These are phyloP conservation scores for Chauna torquata DNA, from an alignment of 2,113 vertebrate species.

Conservation along the genomic window DNA sequence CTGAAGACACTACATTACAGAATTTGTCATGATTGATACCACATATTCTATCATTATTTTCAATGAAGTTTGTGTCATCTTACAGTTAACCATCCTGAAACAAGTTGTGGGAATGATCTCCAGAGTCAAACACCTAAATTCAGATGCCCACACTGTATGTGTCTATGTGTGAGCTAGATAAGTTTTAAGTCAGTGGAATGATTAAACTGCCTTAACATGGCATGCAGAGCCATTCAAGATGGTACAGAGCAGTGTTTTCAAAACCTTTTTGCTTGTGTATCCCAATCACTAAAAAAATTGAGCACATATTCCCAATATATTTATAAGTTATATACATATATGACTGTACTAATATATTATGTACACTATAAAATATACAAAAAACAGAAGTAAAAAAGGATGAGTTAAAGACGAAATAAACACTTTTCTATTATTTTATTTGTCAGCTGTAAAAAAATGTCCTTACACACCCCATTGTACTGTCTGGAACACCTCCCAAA, in stretches of 20 bases:
- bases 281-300: no score
- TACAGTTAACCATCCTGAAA: not conserved
- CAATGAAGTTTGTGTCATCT: not conserved
- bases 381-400: not conserved
- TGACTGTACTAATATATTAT: not conserved
- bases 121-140: not conserved
- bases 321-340: not conserved
- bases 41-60: not conserved
- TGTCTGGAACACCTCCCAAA: rapidly evolving
- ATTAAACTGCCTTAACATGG: not conserved
- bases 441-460: not conserved
- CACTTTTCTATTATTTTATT: not conserved
- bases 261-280: not conserved
- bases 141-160: not conserved
- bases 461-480: not conserved
- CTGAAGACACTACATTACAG: not conserved
- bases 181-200: not conserved
- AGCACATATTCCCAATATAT: rapidly evolving
- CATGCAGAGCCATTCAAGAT: not conserved
- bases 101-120: not conserved
- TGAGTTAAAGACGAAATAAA: not conserved
- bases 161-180: not conserved
- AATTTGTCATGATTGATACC: not conserved
- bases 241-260: not conserved
- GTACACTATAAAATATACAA: not conserved